Evolutionary conservation across 1,140 invertebrate genomes (phyloP), one percentile per base, ranked within the genome.

Genomic region (Ectropis grisescens): DNA sequence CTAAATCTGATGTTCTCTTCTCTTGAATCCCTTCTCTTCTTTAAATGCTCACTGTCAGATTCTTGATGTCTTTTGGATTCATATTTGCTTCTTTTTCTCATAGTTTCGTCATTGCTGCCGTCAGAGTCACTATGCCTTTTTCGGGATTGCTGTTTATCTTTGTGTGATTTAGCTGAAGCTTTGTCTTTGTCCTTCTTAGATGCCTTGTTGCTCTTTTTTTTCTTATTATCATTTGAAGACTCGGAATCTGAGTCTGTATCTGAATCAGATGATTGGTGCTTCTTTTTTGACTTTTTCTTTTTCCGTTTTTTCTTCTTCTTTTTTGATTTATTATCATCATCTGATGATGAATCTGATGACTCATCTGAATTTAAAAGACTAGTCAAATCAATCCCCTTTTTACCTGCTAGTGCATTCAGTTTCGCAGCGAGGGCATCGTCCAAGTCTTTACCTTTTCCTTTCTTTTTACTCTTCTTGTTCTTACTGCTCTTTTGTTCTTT

Each of bases 381-480:
- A 29, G 64, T 60, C 33, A 83, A 51, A 48, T 71, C 55, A 13
- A 72, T 39, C 24, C 56, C 47, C 40, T 83, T 60, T 40, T 76
- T 66, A 38, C 64, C 67, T 43, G 78, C 75, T 19, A 85, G 58
- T 43, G 81, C 68, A 64, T 72, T 84, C 41, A 85, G 70, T 62
- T 86, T 87, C 37, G 83, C 80, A 45, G 84, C 81, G 33, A 87
- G 65, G 19, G 82, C 72, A 38, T 80, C 75, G 58, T 86, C 84
- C 19, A 87, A 51, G 41, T 82, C 75, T 24, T 75, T 66, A 27
- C 67, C 67, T 45, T 80, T 78, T 34, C 83, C 83, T 42, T 87
- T 85, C 1, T 74, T 54, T 58, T 87, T 86, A 22, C 9, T 22
- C 38, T 87, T 87, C 14, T 84, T 86, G 23, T 74, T 81, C 47